These are phyloP conservation scores for Drosophila acutilabella DNA, from an alignment of 2,888 invertebrate species.

Conservation along the genomic window DNA sequence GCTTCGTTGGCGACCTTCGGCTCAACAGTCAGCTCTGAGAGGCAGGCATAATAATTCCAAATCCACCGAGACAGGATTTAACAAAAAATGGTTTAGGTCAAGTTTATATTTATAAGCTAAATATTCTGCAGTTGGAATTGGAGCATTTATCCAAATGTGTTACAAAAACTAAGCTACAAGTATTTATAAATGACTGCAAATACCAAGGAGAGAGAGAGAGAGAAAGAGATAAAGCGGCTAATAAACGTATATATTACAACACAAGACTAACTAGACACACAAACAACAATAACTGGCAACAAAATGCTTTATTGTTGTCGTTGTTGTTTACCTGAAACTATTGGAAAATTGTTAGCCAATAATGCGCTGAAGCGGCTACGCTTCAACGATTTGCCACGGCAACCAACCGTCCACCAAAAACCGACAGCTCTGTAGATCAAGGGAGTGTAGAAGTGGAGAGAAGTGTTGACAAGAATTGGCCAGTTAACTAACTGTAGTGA, in stretches of 20 bases:
- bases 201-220: constrained; percentile 22
- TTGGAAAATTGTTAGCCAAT: constrained; percentile 76
- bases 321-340: constrained; percentile 46
- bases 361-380: constrained; percentile 68
- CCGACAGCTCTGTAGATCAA: neutral
- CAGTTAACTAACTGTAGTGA: constrained; percentile 1
- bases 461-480: constrained; percentile 38
- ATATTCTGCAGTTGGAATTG: neutral
- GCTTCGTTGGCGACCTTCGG: constrained; percentile 52
- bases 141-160: constrained; percentile 65
- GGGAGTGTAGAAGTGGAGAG: constrained; percentile 20
- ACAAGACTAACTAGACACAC: constrained; percentile 46
- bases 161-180: constrained; percentile 27
- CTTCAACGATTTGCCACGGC: constrained; percentile 70
- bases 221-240: constrained; percentile 30
- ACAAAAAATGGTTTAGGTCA: constrained; percentile 11
- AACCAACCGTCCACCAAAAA: constrained; percentile 8
- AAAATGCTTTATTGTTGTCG: constrained; percentile 31
- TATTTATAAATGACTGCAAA: neutral
- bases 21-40: constrained; percentile 35
- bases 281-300: constrained; percentile 19
- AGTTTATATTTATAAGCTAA: constrained; percentile 18
- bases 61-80: constrained; percentile 32
- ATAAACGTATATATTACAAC: constrained; percentile 73
- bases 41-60: constrained; percentile 6